Percentiles rank a stretch among this genome's conserved stretches.
Evolutionary conservation across 1,140 invertebrate species (phyloP).

Genomic region (Pemphigus obesinymphae): DNA sequence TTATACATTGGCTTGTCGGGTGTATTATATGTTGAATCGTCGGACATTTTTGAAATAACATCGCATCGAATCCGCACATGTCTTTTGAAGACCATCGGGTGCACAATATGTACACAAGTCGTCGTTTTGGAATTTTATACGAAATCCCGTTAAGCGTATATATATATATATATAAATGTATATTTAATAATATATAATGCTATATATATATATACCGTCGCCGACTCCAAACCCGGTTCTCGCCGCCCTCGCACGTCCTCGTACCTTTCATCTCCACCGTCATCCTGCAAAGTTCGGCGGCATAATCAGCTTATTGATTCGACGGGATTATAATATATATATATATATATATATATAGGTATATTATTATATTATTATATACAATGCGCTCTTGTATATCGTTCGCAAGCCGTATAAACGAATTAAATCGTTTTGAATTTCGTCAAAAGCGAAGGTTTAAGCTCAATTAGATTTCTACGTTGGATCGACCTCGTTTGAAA

Average conservation of each 20-base stretch:
- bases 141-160: not conserved
- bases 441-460: slow-evolving; percentile 31
- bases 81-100: not conserved
- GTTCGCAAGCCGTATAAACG: slow-evolving; percentile 15
- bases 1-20: not conserved
- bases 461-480: slow-evolving; percentile 36
- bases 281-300: not conserved
- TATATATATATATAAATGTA: no score
- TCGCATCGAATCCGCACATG: not conserved
- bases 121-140: not conserved
- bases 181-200: no score
- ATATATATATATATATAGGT: not conserved
- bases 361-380: not conserved
- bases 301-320: slow-evolving; percentile 32
- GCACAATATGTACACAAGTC: no score
- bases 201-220: no score
- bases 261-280: not conserved
- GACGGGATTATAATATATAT: slow-evolving; percentile 3
- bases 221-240: not conserved
- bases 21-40: not conserved
- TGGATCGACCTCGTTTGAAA: slow-evolving; percentile 22
- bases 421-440: slow-evolving; percentile 34
- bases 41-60: not conserved
- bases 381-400: not conserved
- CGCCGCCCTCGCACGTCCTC: not conserved